Evolutionary conservation across 1,140 invertebrate genomes (phyloP).

Genomic region (Lucilia sericata): DNA sequence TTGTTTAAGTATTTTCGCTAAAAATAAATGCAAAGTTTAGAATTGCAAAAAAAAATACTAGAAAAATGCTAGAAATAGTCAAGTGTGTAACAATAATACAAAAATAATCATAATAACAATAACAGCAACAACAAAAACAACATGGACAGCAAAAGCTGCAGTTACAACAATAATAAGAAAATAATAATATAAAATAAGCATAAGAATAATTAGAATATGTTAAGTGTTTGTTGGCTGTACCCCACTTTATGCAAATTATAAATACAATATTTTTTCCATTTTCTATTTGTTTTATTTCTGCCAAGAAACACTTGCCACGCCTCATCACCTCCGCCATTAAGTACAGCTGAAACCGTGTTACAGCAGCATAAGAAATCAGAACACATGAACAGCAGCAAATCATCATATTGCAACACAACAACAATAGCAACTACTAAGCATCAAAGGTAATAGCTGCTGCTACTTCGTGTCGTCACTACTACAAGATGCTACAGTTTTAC

Average conservation of each 20-base stretch:
- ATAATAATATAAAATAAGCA: slow-evolving; percentile 23
- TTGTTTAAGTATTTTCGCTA: too few relatives aligned
- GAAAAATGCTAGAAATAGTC: slow-evolving; percentile 20
- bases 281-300: neutral
- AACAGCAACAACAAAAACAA: too few relatives aligned
- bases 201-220: slow-evolving; percentile 41
- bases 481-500: neutral
- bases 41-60: neutral
- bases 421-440: neutral
- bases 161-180: too few relatives aligned
- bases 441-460: slow-evolving; percentile 26
- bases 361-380: neutral
- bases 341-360: neutral
- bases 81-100: slow-evolving; percentile 32
- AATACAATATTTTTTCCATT: neutral
- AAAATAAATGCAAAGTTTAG: neutral
- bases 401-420: slow-evolving; percentile 2
- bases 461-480: neutral
- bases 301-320: slow-evolving; percentile 13
- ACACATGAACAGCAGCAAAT: slow-evolving; percentile 1
- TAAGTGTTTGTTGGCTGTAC: slow-evolving; percentile 38
- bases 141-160: too few relatives aligned
- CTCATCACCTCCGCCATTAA: slow-evolving; percentile 36
- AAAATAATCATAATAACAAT: slow-evolving; percentile 3
- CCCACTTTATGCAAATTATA: slow-evolving; percentile 39